Evolutionary conservation across 2,888 invertebrate species (phyloP).

Genomic region (Dione vanillae): DNA sequence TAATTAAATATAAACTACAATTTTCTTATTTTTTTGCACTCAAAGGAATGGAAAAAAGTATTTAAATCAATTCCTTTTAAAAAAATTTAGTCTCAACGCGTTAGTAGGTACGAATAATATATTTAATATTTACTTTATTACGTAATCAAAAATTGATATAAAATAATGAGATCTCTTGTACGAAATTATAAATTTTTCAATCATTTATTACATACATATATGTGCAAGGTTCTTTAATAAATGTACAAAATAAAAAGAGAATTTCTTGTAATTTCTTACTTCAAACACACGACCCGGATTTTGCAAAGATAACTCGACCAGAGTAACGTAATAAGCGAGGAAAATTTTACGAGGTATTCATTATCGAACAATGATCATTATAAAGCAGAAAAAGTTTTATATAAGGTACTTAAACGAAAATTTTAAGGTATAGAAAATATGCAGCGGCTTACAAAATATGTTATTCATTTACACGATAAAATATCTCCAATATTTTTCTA

Average conservation of each 20-base stretch:
- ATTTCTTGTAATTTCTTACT: no score
- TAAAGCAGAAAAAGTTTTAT: conserved; percentile 40
- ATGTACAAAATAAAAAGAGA: conserved; percentile 42
- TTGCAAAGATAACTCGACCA: conserved; percentile 47
- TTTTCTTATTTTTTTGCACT: no score
- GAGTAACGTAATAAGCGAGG: conserved; percentile 52
- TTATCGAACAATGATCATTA: conserved; percentile 51
- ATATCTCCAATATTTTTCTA: conserved; percentile 16
- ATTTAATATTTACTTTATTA: conserved; percentile 21
- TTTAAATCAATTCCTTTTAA: no score
- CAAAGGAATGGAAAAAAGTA: no score
- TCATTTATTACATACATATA: conserved; percentile 45
- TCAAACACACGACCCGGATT: conserved; percentile 46
- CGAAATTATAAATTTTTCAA: conserved; percentile 47
- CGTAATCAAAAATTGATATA: conserved; percentile 40
- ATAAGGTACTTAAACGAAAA: conserved; percentile 31
- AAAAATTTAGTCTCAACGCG: no score
- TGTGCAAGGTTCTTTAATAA: conserved; percentile 27
- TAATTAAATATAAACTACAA: no score
- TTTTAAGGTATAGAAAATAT: conserved; percentile 35
- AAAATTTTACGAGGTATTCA: conserved; percentile 64
- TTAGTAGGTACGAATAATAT: background rate
- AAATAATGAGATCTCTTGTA: conserved; percentile 45
- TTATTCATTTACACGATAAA: conserved; percentile 24
- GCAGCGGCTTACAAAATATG: conserved; percentile 35